phyloP scores from a whole-genome alignment of 2,888 invertebrate genomes.

The Callyntrura guangdongensis region DNA sequence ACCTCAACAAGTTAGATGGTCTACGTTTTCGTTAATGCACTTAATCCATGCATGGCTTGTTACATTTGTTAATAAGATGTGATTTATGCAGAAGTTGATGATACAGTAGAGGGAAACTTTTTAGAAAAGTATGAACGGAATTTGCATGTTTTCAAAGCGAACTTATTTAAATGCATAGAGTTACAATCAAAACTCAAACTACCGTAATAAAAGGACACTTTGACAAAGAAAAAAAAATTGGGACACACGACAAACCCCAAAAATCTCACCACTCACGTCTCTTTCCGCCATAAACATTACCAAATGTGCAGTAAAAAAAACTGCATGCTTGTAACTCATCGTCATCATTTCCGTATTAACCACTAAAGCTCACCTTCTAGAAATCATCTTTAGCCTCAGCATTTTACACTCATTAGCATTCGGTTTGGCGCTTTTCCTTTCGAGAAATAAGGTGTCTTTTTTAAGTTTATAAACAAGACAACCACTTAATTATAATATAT shows the following conservation, averaged over 20 bases:
- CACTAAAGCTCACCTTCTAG: not conserved
- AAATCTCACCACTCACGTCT: not conserved
- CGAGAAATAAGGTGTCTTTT: not conserved
- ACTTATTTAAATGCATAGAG: not conserved
- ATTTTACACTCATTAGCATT: slow-evolving; percentile 6
- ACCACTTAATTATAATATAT: not conserved
- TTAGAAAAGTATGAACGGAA: not conserved
- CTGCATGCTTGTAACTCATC: not conserved
- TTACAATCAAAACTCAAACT: no score
- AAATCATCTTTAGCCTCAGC: not conserved
- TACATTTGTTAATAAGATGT: slow-evolving; percentile 7
- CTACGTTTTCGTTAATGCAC: not conserved
- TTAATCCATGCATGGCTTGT: not conserved
- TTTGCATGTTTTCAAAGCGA: not conserved
- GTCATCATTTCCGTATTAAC: not conserved
- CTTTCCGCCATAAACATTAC: not conserved
- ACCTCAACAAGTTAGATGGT: not conserved
- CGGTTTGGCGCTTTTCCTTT: not conserved
- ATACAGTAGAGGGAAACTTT: not conserved
- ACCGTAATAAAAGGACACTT: not conserved
- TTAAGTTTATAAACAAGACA: no score
- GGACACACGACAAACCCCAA: not conserved
- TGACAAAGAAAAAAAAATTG: slow-evolving; percentile 5
- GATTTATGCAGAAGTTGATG: not conserved
- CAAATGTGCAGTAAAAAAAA: not conserved